These are phyloP conservation scores for Telenomus remus DNA, from an alignment of 1,140 invertebrate species.

Conservation along the genomic window DNA sequence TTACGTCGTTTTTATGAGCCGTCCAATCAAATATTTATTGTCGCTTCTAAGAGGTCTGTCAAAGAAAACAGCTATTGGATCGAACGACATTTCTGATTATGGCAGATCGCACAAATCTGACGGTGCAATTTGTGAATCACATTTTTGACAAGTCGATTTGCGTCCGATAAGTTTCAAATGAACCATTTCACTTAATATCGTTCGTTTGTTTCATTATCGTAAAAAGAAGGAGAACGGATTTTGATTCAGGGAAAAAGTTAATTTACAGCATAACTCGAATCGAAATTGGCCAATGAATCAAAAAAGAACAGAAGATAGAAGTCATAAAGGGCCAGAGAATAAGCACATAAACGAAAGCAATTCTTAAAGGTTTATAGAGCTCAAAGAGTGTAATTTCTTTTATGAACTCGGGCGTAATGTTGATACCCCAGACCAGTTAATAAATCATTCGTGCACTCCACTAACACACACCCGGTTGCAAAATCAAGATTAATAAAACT, in stretches of 20 bases:
- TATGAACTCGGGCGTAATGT: conserved; percentile 29
- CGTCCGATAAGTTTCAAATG: too few relatives aligned
- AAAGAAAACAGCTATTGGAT: too few relatives aligned
- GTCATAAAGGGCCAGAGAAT: neutral
- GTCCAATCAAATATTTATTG: conserved; percentile 18
- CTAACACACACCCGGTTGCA: neutral
- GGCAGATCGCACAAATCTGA: too few relatives aligned
- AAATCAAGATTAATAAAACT: neutral
- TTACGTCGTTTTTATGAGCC: conserved; percentile 9
- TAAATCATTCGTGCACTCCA: conserved; percentile 16
- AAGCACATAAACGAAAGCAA: conserved; percentile 12
- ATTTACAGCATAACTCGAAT: conserved; percentile 19
- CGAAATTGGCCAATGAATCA: conserved; percentile 13
- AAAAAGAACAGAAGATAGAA: neutral
- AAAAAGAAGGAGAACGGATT: too few relatives aligned
- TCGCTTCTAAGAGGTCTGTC: neutral
- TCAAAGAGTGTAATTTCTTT: conserved; percentile 23
- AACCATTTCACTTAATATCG: too few relatives aligned
- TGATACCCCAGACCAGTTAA: conserved; percentile 8
- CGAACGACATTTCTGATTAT: too few relatives aligned
- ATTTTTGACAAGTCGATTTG: too few relatives aligned
- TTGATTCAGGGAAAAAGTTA: too few relatives aligned
- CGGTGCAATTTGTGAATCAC: too few relatives aligned
- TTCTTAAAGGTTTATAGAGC: conserved; percentile 25
- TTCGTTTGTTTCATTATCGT: too few relatives aligned